Base-by-base conservation (phyloP, 2,888 invertebrate genomes). In the Adineta ricciae region DNA sequence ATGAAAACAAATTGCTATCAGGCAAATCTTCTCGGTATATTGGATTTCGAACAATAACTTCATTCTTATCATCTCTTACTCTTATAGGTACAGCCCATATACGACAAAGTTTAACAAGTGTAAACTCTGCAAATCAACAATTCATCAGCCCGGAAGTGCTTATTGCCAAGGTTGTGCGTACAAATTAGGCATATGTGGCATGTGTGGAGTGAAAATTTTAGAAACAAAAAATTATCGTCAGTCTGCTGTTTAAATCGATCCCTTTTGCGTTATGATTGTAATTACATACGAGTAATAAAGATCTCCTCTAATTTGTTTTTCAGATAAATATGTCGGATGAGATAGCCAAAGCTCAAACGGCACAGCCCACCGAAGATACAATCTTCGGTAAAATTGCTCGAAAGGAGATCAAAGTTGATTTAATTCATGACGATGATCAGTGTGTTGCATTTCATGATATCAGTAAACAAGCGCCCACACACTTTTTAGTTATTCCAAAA, bases 161-260 rank as follows among this genome's bases (percentile, higher is more conserved):
- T 99, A 98, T 90, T 99, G 98, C 87, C 98, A 98, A 91, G 91
- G 90, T 78, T 98, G 98, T 91, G 96, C 97, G 0, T 98, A 97
- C 90, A 97, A 97, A 90, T 98, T 97, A 91, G 97, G 90, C 2
- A 99, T 99, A 86, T 99, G 99, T 92, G 96, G 97, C 0, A 98
- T 98, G 97, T 98, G 98, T 89, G 98, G 98, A 0, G 96, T 96
- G 89, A 97, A 97, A 89, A 93, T 99, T 86, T 91, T 97, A 86
- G 95, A 95, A 89, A 96, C 94, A 0, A 96, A 96, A 89, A 96
- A 95, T 90, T 97, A 98, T 89, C 36, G 73, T 56, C 85, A 85
- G 46, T 85, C 85, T 19, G 50, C 83, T n/a, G 83, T 83, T 54
- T 85, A 83, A 64, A 64, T 32, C n/a, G 5, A 11, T 56, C 14